Evolutionary conservation across 2,113 vertebrate species (phyloP).

Genomic region (Oreotrochilus melanogaster): DNA sequence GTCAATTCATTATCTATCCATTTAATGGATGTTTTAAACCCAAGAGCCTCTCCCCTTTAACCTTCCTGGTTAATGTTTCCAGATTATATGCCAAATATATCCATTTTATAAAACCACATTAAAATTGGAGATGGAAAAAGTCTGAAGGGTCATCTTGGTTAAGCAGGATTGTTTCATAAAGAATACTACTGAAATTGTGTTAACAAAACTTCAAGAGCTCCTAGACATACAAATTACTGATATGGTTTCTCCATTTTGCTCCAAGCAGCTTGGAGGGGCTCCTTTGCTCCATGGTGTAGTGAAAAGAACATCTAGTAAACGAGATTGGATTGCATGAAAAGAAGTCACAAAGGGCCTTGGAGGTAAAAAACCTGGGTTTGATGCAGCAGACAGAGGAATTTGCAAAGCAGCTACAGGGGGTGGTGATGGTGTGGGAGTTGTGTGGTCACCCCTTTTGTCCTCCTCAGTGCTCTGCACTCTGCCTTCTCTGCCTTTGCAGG

Average conservation of each 20-base stretch:
- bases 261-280: not conserved
- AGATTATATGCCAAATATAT: not conserved
- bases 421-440: not conserved
- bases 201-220: not conserved
- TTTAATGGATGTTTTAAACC: slow-evolving; percentile 28
- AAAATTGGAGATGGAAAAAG: not conserved
- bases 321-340: not conserved
- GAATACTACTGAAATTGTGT: not conserved
- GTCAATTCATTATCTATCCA: slow-evolving; percentile 26
- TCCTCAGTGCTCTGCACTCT: not conserved
- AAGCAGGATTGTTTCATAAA: not conserved
- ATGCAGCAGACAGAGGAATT: not conserved
- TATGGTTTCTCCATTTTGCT: not conserved
- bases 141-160: not conserved
- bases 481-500: not conserved
- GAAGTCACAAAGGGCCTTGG: not conserved
- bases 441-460: not conserved
- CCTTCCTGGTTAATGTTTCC: slow-evolving; percentile 26
- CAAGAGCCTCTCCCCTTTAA: slow-evolving; percentile 22
- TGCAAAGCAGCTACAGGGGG: not conserved
- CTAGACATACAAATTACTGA: not conserved
- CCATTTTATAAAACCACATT: slow-evolving; percentile 41
- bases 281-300: not conserved
- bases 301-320: no score
- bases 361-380: not conserved